Percentiles rank a stretch among this genome's conserved stretches.
phyloP scores from a whole-genome alignment of 2,888 invertebrate genomes.

The Melolontha melolontha region DNA sequence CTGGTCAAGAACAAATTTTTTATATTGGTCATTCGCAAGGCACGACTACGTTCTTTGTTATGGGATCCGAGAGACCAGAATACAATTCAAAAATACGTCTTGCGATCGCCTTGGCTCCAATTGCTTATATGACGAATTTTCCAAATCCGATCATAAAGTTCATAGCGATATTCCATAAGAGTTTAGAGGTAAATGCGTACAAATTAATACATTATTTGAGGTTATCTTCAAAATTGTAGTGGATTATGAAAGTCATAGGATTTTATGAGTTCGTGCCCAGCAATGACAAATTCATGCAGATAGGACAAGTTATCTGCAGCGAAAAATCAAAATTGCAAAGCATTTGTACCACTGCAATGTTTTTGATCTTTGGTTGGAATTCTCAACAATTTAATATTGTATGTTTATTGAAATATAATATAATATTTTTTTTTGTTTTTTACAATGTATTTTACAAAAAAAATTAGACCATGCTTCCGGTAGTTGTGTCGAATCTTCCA shows the following conservation, averaged over 20 bases:
- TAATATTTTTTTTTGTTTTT: too few relatives aligned
- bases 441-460: too few relatives aligned
- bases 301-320: slow-evolving; percentile 68
- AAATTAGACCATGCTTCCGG: slow-evolving; percentile 63
- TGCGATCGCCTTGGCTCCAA: slow-evolving; percentile 76
- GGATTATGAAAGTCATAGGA: neutral
- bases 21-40: slow-evolving; percentile 88
- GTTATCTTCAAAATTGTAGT: slow-evolving; percentile 7
- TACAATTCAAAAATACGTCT: slow-evolving; percentile 75
- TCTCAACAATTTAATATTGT: slow-evolving; percentile 66
- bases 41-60: slow-evolving; percentile 75
- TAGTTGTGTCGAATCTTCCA: slow-evolving; percentile 63
- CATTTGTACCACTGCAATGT: slow-evolving; percentile 75
- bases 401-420: neutral
- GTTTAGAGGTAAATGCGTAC: slow-evolving; percentile 6
- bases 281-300: neutral
- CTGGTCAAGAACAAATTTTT: slow-evolving; percentile 72
- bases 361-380: slow-evolving; percentile 73
- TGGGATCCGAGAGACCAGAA: slow-evolving; percentile 72
- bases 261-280: slow-evolving; percentile 24
- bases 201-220: neutral
- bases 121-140: slow-evolving; percentile 67
- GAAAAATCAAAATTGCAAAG: slow-evolving; percentile 71
- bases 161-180: slow-evolving; percentile 14
- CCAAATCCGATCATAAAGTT: slow-evolving; percentile 12